Evolutionary conservation across 2,888 invertebrate genomes (phyloP).

Genomic region (Pseudococcus viburni): DNA sequence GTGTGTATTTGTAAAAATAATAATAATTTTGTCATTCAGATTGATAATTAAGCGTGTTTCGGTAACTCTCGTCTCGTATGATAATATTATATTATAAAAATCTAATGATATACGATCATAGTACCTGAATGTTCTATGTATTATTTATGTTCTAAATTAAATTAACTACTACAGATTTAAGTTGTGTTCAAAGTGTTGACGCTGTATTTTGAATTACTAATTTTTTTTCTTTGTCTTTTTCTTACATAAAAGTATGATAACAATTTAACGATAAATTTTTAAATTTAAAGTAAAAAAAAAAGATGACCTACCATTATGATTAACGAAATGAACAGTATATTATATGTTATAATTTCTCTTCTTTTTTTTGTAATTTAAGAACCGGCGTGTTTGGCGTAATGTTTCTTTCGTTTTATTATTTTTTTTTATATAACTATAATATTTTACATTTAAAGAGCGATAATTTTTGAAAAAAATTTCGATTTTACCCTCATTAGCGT

Average conservation of each 20-base stretch:
- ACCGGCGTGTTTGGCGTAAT: constrained; percentile 20
- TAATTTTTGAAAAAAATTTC: constrained; percentile 29
- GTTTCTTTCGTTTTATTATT: neutral
- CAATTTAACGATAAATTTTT: constrained; percentile 15
- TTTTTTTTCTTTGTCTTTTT: constrained; percentile 1
- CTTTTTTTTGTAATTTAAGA: constrained; percentile 34
- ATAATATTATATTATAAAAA: constrained; percentile 35
- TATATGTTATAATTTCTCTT: neutral
- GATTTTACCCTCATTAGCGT: constrained; percentile 49
- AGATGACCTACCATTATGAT: constrained; percentile 35
- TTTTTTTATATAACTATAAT: neutral
- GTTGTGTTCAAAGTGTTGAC: constrained; percentile 46
- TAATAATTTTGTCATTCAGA: constrained; percentile 39
- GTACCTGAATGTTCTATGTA: constrained; percentile 53
- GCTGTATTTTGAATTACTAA: neutral
- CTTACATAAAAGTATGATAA: constrained; percentile 26
- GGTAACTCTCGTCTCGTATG: constrained; percentile 22
- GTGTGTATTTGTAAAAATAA: constrained; percentile 46
- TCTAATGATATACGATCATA: constrained; percentile 49
- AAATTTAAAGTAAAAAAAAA: constrained; percentile 24
- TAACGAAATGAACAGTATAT: constrained; percentile 48
- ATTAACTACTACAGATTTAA: constrained; percentile 23
- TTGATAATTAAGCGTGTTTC: constrained; percentile 32
- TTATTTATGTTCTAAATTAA: constrained; percentile 29
- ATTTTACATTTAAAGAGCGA: constrained; percentile 16